A percentile compares a stretch with the other conserved stretches of the same genome.
Conservation (phyloP, 2,888 invertebrate genomes). For the Pimpla rufipes region DNA sequence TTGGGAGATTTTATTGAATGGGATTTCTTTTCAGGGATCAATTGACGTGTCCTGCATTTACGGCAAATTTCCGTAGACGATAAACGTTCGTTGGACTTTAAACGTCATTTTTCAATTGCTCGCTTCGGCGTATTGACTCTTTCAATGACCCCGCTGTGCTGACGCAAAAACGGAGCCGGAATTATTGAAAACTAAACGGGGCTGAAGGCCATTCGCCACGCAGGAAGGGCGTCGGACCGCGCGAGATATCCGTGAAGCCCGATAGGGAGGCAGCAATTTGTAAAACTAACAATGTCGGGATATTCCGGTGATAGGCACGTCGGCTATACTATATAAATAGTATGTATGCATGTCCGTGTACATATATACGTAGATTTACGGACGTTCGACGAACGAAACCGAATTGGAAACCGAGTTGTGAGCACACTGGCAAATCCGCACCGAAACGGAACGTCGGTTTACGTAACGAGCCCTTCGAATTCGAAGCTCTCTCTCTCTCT, state of each 20-base stretch:
- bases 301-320: conserved; percentile 48
- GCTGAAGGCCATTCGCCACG: conserved; percentile 5
- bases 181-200: conserved; percentile 37
- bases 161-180: not conserved
- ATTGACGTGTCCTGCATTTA: too few relatives aligned
- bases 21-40: too few relatives aligned
- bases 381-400: conserved; percentile 26
- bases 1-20: too few relatives aligned
- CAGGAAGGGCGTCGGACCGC: conserved; percentile 51
- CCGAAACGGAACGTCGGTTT: conserved; percentile 66
- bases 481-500: conserved; percentile 46
- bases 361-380: conserved; percentile 4
- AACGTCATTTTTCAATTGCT: not conserved
- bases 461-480: conserved; percentile 65
- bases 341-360: conserved; percentile 18
- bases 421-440: conserved; percentile 54
- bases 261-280: conserved; percentile 65
- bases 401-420: conserved; percentile 55
- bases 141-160: not conserved
- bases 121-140: not conserved
- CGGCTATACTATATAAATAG: conserved; percentile 42
- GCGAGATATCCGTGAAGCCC: conserved; percentile 50
- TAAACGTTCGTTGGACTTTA: not conserved
- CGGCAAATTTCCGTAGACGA: too few relatives aligned
- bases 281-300: conserved; percentile 66